Percentiles rank a stretch among this genome's conserved stretches.
Conservation (phyloP, 2,888 invertebrate genomes). For the Spilosoma lubricipeda region DNA sequence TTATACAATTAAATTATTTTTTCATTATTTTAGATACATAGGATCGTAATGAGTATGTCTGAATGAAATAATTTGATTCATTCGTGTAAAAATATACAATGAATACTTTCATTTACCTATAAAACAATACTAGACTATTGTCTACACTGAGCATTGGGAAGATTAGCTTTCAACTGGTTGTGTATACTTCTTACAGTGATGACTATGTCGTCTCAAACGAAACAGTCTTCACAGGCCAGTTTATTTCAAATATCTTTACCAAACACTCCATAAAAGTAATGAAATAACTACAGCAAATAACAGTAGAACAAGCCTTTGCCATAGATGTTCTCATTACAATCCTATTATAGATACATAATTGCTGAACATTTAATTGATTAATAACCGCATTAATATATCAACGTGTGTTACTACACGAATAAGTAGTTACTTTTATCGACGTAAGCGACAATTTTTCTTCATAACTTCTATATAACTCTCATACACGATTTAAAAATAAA, state of each 20-base stretch:
- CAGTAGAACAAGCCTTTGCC: neutral
- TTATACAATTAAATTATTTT: constrained; percentile 58
- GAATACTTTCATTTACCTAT: neutral
- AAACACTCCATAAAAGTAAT: neutral
- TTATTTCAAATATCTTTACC: neutral
- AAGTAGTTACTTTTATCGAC: constrained; percentile 43
- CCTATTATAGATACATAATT: constrained; percentile 44
- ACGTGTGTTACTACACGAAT: constrained; percentile 39
- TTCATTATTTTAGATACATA: constrained; percentile 47
- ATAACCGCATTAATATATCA: constrained; percentile 44
- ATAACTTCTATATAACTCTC: constrained; percentile 62
- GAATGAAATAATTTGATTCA: constrained; percentile 5
- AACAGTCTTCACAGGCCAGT: neutral
- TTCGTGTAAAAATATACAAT: neutral
- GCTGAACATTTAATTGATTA: constrained; percentile 51
- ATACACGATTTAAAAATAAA: constrained; percentile 70
- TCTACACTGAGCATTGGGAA: neutral
- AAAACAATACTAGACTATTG: neutral
- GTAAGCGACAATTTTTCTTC: constrained; percentile 57
- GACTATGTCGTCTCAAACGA: constrained; percentile 5
- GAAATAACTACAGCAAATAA: constrained; percentile 2
- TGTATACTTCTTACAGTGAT: constrained; percentile 2
- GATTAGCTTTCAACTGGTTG: neutral
- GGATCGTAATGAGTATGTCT: constrained; percentile 39
- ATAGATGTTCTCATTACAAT: constrained; percentile 37